These are phyloP conservation scores for Himalopsyche kuldschensis DNA, from an alignment of 2,888 invertebrate species.

Conservation along the genomic window DNA sequence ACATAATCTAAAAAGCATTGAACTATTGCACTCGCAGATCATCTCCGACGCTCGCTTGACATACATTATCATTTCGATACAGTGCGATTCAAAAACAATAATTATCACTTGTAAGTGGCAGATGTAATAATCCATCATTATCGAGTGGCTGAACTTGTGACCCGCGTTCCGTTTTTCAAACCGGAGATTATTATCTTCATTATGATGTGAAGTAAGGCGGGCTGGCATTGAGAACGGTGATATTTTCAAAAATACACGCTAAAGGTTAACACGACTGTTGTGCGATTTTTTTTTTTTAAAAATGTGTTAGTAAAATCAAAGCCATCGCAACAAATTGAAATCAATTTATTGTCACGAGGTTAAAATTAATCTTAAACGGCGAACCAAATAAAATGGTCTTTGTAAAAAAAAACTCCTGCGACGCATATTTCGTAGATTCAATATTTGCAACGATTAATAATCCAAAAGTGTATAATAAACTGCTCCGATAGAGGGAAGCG, in stretches of 20 bases:
- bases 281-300: not conserved
- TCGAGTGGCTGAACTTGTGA: not conserved
- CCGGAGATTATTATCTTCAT: not conserved
- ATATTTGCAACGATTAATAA: no score
- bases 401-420: no score
- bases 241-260: not conserved
- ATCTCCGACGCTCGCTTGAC: not conserved
- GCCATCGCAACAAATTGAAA: no score
- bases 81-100: not conserved
- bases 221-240: not conserved
- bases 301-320: not conserved
- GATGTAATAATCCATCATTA: not conserved
- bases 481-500: no score
- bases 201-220: not conserved
- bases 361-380: no score
- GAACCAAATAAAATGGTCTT: no score
- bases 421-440: no score
- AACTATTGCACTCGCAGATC: not conserved
- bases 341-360: no score
- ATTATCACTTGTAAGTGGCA: not conserved
- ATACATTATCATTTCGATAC: not conserved
- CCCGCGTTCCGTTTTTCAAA: not conserved
- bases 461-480: no score
- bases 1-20: not conserved
- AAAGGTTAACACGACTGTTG: not conserved